Evolutionary conservation across 2,797 vertebrate genomes (phyloP), one percentile per base, ranked within the genome.

Genomic region (Halcyon chelicuti): DNA sequence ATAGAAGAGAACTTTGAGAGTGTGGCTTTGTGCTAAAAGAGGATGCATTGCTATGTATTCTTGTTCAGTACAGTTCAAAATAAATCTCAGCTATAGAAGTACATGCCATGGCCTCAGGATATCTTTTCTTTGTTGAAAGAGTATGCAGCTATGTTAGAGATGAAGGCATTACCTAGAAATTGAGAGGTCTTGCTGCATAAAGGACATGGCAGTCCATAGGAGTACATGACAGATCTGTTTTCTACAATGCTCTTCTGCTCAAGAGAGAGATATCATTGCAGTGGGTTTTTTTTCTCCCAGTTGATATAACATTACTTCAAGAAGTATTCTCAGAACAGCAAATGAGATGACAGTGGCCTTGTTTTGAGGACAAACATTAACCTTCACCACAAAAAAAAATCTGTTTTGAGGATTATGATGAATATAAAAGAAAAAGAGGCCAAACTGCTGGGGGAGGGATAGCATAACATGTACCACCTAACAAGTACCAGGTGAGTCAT

Each of bases 71-170:
- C 26, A 39, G 63, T 70, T 92, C 42, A 90, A 90, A 96, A 88
- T 84, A 88, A 88, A 93, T 46, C 39, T 81, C 74, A 82, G 39
- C 54, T 81, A 57, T 26, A 81, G 84, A 93, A 94, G 55, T 60
- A 44, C 47, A 63, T 78, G 80, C 42, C 37, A 42, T 46, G 74
- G 74, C 67, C 86, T 95, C 39, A 81, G 57, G 54, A 62, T 73
- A 71, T 55, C 12, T 81, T 72, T 83, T 47, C 5, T 86, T 82
- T 89, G 37, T 85, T 85, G 57, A 90, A 61, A 60, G 26, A 28
- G 12, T 47, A 57, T 42, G 16, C 25, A 82, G 40, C 52, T 82
- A 40, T 55, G 26, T 49, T 63, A 67, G 67, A 88, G 39, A 63
- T 67, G 40, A 94, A 96, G 49, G 52, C 46, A 39, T 52, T 82